Base-by-base conservation (phyloP, 2,797 vertebrate species). In the Fistularia tabacaria region DNA sequence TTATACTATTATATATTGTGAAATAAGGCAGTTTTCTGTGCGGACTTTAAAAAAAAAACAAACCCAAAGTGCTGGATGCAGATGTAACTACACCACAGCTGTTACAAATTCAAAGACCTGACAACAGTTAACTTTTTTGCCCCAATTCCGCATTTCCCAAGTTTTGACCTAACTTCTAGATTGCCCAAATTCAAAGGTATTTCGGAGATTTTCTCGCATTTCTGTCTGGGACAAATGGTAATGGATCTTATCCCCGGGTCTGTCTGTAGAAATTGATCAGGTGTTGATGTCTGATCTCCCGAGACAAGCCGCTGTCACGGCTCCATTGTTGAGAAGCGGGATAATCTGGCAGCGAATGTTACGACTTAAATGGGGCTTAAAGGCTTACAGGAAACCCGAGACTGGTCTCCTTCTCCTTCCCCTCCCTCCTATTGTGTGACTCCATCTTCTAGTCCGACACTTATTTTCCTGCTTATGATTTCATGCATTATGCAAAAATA, bases 361-460 rank as follows among this genome's bases (percentile, higher is more conserved):
- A 67, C 67, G 57, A 62, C 48, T 40, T 85, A 72, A 84, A 85
- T 80, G 67, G 60, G 48, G 57, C 53, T 76, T 76, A 80, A 74
- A 73, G 59, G 76, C 69, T 83, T 75, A 80, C 46, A 79, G 71
- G 86, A 79, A 88, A 88, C 80, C 59, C 54, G 79, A 84, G 53
- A 38, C 63, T 43, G 38, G 39, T 42, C 54, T 61, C 46, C 46
- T 70, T 68, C 48, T 66, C 63, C 50, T 54, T 58, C 54, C 49
- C 39, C 43, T 11, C 14, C 14, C 12, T 38, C 42, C 41, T 12
- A 6, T 2, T 40, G 51, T 37, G 25, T 64, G 10, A n/a, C 39
- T 47, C 41, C 38, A 12, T 46, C n/a, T 36, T 46, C 14, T 10
- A 12, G 1, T 60, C n/a, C 10, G 14, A 43, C 49, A 11, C 3